Conservation (phyloP, 2,113 vertebrate species). For the Paramormyrops kingsleyae region DNA sequence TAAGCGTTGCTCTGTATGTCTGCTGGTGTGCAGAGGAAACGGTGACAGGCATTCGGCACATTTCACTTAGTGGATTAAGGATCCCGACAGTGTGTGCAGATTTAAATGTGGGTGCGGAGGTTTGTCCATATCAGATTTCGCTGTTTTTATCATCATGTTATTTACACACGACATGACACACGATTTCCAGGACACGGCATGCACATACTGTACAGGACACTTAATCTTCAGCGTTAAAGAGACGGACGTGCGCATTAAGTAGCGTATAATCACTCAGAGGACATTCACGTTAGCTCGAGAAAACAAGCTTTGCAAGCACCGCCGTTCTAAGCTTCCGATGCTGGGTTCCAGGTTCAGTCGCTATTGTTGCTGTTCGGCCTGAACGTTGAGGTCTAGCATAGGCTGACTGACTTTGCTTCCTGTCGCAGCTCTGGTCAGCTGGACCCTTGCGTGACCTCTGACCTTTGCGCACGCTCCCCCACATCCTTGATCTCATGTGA, state of each 20-base stretch:
- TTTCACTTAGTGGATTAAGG: not conserved
- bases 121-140: not conserved
- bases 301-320: not conserved
- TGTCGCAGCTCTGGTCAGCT: constrained; percentile 48
- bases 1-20: not conserved
- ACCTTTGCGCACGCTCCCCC: constrained; percentile 60
- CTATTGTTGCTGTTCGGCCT: not conserved
- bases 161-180: not conserved
- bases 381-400: not conserved
- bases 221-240: not conserved
- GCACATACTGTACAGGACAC: not conserved
- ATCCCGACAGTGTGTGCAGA: not conserved
- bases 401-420: not conserved
- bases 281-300: not conserved
- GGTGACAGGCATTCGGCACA: not conserved
- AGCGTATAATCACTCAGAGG: not conserved
- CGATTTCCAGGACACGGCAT: not conserved
- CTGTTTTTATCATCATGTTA: not conserved
- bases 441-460: constrained; percentile 45
- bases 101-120: not conserved
- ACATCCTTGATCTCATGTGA: constrained; percentile 70
- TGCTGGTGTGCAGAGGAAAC: not conserved
- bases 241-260: not conserved
- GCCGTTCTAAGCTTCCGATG: not conserved
- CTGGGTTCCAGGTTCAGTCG: not conserved